phyloP scores from a whole-genome alignment of 2,113 vertebrate genomes.

The Zosterops japonicus region DNA sequence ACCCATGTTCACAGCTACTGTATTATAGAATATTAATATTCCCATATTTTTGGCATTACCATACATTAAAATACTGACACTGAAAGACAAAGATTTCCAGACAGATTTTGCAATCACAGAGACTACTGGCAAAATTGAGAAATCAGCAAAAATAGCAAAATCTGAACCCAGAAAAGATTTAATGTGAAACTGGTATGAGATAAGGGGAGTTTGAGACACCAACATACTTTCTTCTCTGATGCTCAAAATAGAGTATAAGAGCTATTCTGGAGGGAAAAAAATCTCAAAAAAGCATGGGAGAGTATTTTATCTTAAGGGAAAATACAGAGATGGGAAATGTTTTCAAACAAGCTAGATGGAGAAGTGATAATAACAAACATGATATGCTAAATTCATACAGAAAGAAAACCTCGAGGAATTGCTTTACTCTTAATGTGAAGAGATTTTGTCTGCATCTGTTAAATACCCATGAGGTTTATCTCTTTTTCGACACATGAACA shows the following conservation, averaged over 20 bases:
- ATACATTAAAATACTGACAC: background rate
- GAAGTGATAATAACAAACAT: background rate
- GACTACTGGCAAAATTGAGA: background rate
- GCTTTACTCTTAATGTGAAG: background rate
- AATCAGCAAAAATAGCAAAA: background rate
- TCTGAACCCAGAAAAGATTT: background rate
- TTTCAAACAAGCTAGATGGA: background rate
- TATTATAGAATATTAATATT: background rate
- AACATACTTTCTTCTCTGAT: background rate
- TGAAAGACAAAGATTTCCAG: background rate
- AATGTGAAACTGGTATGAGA: background rate
- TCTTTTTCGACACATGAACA: background rate
- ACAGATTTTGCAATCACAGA: background rate
- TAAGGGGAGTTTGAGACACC: background rate
- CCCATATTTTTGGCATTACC: background rate
- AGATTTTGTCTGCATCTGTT: background rate
- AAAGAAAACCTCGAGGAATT: background rate
- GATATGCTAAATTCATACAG: background rate
- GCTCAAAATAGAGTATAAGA: background rate
- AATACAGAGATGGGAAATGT: background rate
- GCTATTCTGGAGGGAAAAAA: background rate
- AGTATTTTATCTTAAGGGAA: background rate
- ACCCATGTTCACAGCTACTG: background rate
- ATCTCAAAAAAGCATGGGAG: background rate
- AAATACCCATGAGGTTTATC: background rate